Base-by-base conservation (phyloP, 2,113 vertebrate genomes). In the Nerophis ophidion region DNA sequence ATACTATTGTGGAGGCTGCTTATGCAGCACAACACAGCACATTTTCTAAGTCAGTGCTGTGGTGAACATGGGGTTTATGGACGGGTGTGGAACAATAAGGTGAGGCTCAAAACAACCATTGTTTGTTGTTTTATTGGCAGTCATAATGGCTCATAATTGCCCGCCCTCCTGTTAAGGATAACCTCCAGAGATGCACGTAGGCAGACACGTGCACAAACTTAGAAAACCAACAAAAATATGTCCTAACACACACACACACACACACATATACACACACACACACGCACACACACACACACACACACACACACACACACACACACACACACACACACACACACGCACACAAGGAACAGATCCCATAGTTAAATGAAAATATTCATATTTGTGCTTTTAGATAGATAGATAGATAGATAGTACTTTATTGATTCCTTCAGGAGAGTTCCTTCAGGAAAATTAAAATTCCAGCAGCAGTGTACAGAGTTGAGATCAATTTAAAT, bases 131-230 rank as follows among this genome's bases (percentile, higher is more conserved):
- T 90, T 88, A 89, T 87, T 84, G 77, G 82, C 72, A 63, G 75
- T 82, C 76, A 88, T 88, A 88, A 91, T 89, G 86, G 79, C 61
- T 82, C 76, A 88, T 88, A 88, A 91, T 89, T 87, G 79, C 61
- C 76, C 68, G 77, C 80, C 81, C 75, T 72, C 69, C 79, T 67
- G 66, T 74, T 72, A 63, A 85, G 66, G 71, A 79, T 71, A 19
- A 70, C 76, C 65, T 83, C 59, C 33, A 71, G 51, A 81, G 73
- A 60, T 64, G 74, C 73, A 76, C 69, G 73, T 67, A 49, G 60
- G 58, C 71, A 51, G 71, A 84, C 83, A 82, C 83, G 70, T 84
- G 81, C 74, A 73, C 76, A 70, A 77, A 83, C 61, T 81, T 81
- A 81, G 67, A 54, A 61, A 14, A 51, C 73, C 81, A 80, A 67